Percentiles rank a stretch among this genome's conserved stretches.
Evolutionary conservation across 2,113 vertebrate genomes (phyloP).

Genomic region (Paradoxurus hermaphroditus): DNA sequence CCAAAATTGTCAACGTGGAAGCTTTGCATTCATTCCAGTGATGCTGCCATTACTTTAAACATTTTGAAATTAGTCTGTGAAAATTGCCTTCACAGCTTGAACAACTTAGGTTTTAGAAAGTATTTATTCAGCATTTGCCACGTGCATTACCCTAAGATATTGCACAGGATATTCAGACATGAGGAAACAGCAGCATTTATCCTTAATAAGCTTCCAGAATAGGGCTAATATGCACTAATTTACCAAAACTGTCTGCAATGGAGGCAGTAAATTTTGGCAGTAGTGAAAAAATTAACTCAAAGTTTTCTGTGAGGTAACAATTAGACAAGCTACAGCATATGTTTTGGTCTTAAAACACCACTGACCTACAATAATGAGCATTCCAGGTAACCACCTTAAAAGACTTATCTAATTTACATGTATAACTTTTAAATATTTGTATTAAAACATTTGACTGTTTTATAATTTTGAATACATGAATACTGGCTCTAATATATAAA

Average conservation of each 20-base stretch:
- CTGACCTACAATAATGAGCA: not conserved
- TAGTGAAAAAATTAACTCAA: not conserved
- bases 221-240: not conserved
- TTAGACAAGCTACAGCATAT: not conserved
- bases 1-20: not conserved
- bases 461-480: not conserved
- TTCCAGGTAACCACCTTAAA: not conserved
- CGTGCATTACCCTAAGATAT: not conserved
- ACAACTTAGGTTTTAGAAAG: not conserved
- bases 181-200: not conserved
- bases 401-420: not conserved
- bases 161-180: not conserved
- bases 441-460: not conserved
- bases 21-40: not conserved
- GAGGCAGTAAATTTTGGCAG: not conserved
- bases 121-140: not conserved
- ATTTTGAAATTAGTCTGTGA: not conserved
- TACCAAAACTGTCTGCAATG: not conserved
- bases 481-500: not conserved
- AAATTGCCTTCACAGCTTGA: not conserved
- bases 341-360: not conserved
- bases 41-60: not conserved
- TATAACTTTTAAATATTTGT: not conserved
- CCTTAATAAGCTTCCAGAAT: not conserved
- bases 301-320: not conserved